Base-by-base conservation (phyloP, 2,888 invertebrate genomes). In the Horisme vitalbata region DNA sequence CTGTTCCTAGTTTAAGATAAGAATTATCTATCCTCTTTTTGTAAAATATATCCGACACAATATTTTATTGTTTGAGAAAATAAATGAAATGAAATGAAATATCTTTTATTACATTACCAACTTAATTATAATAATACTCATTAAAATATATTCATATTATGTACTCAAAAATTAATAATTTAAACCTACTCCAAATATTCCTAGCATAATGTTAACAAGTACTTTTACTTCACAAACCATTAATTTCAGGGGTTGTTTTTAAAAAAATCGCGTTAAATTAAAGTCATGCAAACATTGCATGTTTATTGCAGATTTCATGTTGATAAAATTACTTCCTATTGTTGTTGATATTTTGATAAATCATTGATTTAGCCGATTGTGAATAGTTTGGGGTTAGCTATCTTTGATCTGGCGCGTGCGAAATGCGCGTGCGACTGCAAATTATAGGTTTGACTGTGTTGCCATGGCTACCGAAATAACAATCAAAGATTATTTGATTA, bases 381-480 rank as follows among this genome's bases (percentile, higher is more conserved):
- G 4, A n/a, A 14, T 10, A 9, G 21, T 36, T 15, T 21, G 12
- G 41, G 45, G 45, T 43, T 37, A 36, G 36, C 48, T 52, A 55
- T 55, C 52, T 28, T 1, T 0, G 2, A 55, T 55, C 55, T 47
- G 14, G 46, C 55, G 50, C 55, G 52, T 35, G 55, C 32, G 30
- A 36, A 8, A 11, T 45, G 31, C 35, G 39, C 39, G 24, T 37
- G 37, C 44, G 34, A 39, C 23, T 27, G 24, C 26, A 36, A 49
- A 41, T 35, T 31, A 41, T 47, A 38, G 8, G 30, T 28, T 32
- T 44, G 9, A n/a, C 36, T 41, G 27, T 28, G 31, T 45, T 52
- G 39, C 32, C 31, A 50, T 50, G 24, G 35, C 15, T 45, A 55
- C 53, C 7, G 15, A 33, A 52, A 23, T 31, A 27, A 15, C 20